Evolutionary conservation across 2,113 vertebrate species (phyloP), one percentile per base, ranked within the genome.

Genomic region (Apteryx mantelli): DNA sequence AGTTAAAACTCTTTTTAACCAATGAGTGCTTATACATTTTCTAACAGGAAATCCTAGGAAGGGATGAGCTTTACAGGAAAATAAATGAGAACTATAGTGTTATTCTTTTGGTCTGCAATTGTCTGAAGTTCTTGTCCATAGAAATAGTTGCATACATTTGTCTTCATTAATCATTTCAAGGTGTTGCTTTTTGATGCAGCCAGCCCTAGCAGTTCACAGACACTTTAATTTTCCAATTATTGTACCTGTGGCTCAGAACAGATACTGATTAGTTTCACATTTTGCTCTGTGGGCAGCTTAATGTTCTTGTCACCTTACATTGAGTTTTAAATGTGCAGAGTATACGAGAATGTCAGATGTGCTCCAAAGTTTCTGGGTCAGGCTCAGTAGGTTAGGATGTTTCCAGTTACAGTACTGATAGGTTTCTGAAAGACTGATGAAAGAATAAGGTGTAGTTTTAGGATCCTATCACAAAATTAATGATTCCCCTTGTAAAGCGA

Each of bases 151-250:
- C 94, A 89, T 95, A 73, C 91, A 98, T 98, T 98, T 97, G 96
- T 98, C 98, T 98, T 98, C 98, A 98, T 98, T 98, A 98, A 97
- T 97, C 96, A 97, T 95, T 91, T 94, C 92, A 89, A 97, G 88
- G 95, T 89, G 91, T 95, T 97, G 86, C 93, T 94, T 95, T 97
- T 95, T 94, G 95, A 97, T 94, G 89, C 94, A 92, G 77, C 91
- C 93, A 94, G 90, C 86, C 71, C 79, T 94, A 91, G 93, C 95
- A 61, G 84, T 96, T 97, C 89, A 79, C 91, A 88, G 92, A 81
- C 94, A 53, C 93, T 96, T 96, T 92, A 95, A 97, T 98, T 98
- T 96, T 94, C 92, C 96, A 97, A 96, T 97, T 97, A 97, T 93
- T 94, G 76, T 97, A 97, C 94, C 85, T 94, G 90, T 97, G 95